Evolutionary conservation across 2,888 invertebrate species (phyloP), one percentile per base, ranked within the genome.

Genomic region (Bellardia pandia): DNA sequence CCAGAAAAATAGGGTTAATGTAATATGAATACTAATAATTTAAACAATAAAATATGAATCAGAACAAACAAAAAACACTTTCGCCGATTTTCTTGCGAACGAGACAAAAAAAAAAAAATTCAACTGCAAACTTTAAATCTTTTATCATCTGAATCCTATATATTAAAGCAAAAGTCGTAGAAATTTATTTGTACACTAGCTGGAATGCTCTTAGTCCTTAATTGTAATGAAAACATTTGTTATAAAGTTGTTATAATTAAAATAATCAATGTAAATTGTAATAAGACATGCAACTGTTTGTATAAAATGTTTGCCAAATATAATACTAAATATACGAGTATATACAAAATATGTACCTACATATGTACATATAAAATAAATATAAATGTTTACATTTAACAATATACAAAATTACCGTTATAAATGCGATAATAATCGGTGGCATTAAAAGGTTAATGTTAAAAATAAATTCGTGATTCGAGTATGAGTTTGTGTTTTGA

Each of bases 401-500:
- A 9, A 45, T 11, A 45, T 45, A 45, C 9, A 74, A 60, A 74
- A 30, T 30, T 6, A 33, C 42, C 51, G 51, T 75, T 68, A 75
- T 60, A 45, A 58, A 66, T 66, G 48, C 30, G 45, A 66, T 45
- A 14, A 68, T 48, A 72, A 53, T 66, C 56, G 74, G 13, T 79
- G 56, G 37, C 58, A 66, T 76, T 60, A 53, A 82, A 82, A 82
- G 82, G 82, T 82, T 82, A 82, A 82, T 76, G 82, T 60, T 76
- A 75, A 82, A 68, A 8, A 76, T 33, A 68, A 69, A 69, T 76
- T 75, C 51, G 69, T 48, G 58, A 76, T 62, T 69, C 33, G 42
- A 53, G 33, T 45, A 45, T 45, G 45, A 45, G 13, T 45, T 45
- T 45, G 45, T 8, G 51, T 62, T 45, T 45, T 45, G 45, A 14